Evolutionary conservation across 2,797 vertebrate species (phyloP).

Genomic region (Tokudaia muenninki): DNA sequence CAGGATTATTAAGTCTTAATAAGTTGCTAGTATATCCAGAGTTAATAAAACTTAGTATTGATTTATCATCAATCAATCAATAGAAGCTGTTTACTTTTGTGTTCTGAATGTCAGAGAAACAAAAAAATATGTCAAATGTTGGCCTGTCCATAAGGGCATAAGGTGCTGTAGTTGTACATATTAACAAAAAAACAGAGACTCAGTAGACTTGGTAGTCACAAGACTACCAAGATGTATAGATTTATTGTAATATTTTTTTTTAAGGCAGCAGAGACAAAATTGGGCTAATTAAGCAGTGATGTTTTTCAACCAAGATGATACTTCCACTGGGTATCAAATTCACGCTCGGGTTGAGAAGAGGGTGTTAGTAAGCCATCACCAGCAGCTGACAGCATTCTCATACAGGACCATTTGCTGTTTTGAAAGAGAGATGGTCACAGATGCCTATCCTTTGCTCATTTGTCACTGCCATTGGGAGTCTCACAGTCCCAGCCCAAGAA

Average conservation of each 20-base stretch:
- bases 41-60: slow-evolving; percentile 18
- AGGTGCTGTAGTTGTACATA: background rate
- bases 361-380: background rate
- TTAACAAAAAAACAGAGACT: slow-evolving; percentile 32
- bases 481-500: slow-evolving; percentile 12
- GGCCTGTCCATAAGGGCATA: background rate
- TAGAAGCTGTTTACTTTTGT: slow-evolving; percentile 45
- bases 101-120: slow-evolving; percentile 13
- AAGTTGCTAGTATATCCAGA: background rate
- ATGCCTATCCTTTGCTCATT: background rate
- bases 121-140: slow-evolving; percentile 20
- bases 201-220: background rate
- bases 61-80: background rate
- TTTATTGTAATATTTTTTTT: background rate
- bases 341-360: background rate
- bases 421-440: background rate
- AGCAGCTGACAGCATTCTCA: background rate
- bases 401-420: slow-evolving; percentile 33
- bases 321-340: background rate
- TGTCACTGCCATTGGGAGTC: slow-evolving; percentile 17
- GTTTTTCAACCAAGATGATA: background rate
- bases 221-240: background rate
- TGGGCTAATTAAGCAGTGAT: background rate
- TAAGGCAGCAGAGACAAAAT: slow-evolving; percentile 43
- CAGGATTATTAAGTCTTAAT: background rate